These are phyloP conservation scores for Bambusicola thoracicus DNA, from an alignment of 2,113 vertebrate species.

Conservation along the genomic window DNA sequence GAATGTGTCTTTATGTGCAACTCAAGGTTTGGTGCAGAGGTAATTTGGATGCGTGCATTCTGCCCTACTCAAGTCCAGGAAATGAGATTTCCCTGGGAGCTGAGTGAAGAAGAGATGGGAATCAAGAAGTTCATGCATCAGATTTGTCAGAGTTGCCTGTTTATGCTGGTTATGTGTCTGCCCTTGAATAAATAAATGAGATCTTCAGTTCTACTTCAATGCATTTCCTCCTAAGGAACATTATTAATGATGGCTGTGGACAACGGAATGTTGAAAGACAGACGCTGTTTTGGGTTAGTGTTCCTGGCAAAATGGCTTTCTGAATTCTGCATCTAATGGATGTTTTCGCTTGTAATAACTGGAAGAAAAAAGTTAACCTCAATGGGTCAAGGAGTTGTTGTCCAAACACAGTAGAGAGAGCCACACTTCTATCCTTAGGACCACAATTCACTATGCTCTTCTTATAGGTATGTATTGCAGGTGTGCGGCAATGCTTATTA, in stretches of 20 bases:
- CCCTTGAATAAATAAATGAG: not conserved
- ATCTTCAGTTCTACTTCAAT: not conserved
- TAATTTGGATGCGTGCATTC: fast-evolving
- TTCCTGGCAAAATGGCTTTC: not conserved
- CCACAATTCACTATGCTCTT: not conserved
- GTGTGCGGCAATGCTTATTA: too few relatives aligned
- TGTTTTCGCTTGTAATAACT: not conserved
- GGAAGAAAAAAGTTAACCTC: not conserved
- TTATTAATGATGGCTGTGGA: not conserved
- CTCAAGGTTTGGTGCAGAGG: not conserved
- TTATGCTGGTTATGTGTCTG: not conserved
- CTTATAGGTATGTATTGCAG: fast-evolving
- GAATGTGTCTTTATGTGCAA: not conserved
- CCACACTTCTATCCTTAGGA: not conserved
- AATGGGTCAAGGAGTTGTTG: not conserved
- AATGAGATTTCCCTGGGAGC: not conserved
- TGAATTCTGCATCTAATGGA: not conserved
- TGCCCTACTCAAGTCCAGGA: not conserved
- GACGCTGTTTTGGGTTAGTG: not conserved
- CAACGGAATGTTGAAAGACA: not conserved
- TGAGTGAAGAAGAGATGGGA: not conserved
- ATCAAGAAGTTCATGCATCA: not conserved
- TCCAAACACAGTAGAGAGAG: not conserved
- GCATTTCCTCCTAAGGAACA: not conserved
- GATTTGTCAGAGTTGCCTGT: not conserved